Evolutionary conservation across 2,113 vertebrate species (phyloP).

Genomic region (Mellivora capensis): DNA sequence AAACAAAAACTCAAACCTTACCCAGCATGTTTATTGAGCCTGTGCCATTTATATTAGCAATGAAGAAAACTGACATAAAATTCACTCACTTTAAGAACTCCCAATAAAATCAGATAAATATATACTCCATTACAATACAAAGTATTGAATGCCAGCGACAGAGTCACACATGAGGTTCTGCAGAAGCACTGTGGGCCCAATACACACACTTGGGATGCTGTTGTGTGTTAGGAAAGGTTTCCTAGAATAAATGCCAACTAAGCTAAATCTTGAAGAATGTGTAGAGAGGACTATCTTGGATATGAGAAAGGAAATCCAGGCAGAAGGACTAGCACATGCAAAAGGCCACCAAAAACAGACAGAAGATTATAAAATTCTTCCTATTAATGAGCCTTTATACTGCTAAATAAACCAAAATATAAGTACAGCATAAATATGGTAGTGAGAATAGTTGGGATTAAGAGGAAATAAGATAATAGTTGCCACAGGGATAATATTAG

Average conservation of each 20-base stretch:
- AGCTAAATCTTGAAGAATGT: neutral
- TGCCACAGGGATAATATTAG: neutral
- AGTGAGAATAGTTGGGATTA: neutral
- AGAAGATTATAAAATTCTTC: neutral
- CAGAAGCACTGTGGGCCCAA: neutral
- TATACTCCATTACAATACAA: neutral
- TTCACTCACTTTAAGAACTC: neutral
- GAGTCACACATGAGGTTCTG: neutral
- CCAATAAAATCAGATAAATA: neutral
- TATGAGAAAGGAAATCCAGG: neutral
- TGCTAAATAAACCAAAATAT: neutral
- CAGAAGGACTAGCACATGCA: neutral
- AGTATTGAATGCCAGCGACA: neutral
- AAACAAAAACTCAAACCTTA: neutral
- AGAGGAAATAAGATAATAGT: neutral
- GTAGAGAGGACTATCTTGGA: neutral
- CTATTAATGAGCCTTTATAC: neutral
- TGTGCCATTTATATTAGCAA: neutral
- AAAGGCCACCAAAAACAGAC: neutral
- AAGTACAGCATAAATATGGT: neutral
- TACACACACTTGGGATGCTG: neutral
- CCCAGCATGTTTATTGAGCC: neutral
- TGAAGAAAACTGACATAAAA: neutral
- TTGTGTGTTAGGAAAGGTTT: neutral
- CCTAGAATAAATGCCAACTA: neutral